phyloP scores from a whole-genome alignment of 2,888 invertebrate species.

The Agrochola lota region DNA sequence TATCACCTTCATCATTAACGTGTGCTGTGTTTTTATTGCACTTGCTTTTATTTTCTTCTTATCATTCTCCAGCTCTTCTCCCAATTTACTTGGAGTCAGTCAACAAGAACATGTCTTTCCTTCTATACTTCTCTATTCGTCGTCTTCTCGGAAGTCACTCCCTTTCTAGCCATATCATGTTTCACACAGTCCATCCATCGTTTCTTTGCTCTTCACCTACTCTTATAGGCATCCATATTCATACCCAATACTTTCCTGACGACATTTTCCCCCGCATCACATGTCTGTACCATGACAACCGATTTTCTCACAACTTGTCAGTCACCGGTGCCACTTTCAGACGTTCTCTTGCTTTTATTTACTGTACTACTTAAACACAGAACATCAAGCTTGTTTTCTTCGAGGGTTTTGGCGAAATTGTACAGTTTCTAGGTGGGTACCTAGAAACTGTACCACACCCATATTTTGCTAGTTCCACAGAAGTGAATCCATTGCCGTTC shows the following conservation, averaged over 20 bases:
- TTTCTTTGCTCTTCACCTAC: neutral
- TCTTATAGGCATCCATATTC: too few species aligned
- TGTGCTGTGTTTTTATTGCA: neutral
- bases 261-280: neutral
- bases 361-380: too few species aligned
- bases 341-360: neutral
- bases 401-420: too few species aligned
- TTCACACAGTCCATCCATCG: neutral
- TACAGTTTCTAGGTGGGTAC: too few species aligned
- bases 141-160: neutral
- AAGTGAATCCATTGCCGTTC: neutral
- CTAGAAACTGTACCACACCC: too few species aligned
- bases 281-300: neutral
- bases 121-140: neutral
- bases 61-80: neutral
- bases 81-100: neutral
- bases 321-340: neutral
- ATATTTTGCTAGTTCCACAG: too few species aligned
- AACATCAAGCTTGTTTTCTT: too few species aligned
- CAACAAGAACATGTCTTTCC: too few species aligned
- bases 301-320: neutral
- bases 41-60: neutral
- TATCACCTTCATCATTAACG: slow-evolving; percentile 26
- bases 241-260: neutral
- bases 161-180: neutral